Percentiles rank a stretch among this genome's conserved stretches.
These are phyloP conservation scores for Cryptus armator DNA, from an alignment of 2,888 invertebrate genomes.

Conservation along the genomic window DNA sequence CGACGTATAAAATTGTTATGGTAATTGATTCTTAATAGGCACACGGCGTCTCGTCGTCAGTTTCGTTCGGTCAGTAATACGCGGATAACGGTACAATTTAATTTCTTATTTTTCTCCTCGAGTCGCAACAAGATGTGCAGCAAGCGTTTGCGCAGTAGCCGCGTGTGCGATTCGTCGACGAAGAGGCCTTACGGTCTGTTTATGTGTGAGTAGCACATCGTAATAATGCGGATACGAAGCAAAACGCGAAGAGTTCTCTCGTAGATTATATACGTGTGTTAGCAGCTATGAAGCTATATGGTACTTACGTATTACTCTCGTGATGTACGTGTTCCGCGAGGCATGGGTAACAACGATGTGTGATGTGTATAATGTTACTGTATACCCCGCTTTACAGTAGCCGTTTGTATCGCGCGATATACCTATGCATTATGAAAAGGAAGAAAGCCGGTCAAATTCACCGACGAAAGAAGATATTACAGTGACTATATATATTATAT, in stretches of 20 bases:
- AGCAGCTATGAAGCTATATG: neutral
- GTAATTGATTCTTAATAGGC: slow-evolving; percentile 62
- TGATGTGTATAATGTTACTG: slow-evolving; percentile 5
- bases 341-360: slow-evolving; percentile 26
- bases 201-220: slow-evolving; percentile 43
- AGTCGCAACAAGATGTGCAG: neutral
- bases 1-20: slow-evolving; percentile 57
- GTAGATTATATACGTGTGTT: slow-evolving; percentile 26
- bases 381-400: neutral
- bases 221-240: slow-evolving; percentile 50
- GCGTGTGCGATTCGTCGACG: slow-evolving; percentile 1
- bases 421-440: slow-evolving; percentile 49
- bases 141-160: neutral
- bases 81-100: slow-evolving; percentile 51
- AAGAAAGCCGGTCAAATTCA: slow-evolving; percentile 53
- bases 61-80: slow-evolving; percentile 3
- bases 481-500: neutral
- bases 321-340: slow-evolving; percentile 36
- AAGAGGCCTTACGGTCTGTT: neutral
- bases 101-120: slow-evolving; percentile 17
- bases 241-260: slow-evolving; percentile 23
- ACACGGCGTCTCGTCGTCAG: slow-evolving; percentile 5
- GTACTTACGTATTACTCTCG: slow-evolving; percentile 51
- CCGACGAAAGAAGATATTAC: slow-evolving; percentile 27
- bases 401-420: slow-evolving; percentile 16